Base-by-base conservation (phyloP, 2,888 invertebrate genomes). In the Agriopis leucophaearia region DNA sequence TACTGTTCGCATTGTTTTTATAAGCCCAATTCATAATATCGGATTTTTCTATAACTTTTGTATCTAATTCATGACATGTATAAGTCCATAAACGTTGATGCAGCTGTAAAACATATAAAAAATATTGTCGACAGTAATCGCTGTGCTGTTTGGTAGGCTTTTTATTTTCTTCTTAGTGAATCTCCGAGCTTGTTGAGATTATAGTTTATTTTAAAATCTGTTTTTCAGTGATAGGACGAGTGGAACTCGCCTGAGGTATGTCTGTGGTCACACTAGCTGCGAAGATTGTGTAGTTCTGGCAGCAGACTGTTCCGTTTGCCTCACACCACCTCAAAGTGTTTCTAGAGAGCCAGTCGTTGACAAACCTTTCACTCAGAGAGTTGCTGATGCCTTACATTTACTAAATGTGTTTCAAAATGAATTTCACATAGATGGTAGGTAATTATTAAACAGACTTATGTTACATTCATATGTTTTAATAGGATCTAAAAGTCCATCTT, bases 231-330 rank as follows among this genome's bases (percentile, higher is more conserved):
- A 90, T 72, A 87, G 83, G 66, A 69, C 78, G n/a, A 77, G 74
- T 70, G 86, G 86, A 40, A 65, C 64, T 16, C 85, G 85, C 35
- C 45, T 82, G 64, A 85, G 89, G 76, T 90, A 85, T 70, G 61
- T 75, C 8, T 92, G 92, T 77, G 92, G 92, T n/a, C 92, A 92
- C 71, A 77, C 80, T 18, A 76, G 81, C 62, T 93, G 93, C 80
- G 75, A 80, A n/a, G 74, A 81, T 40, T 93, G 93, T 78, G 78
- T 81, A 58, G 70, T 69, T 40, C 67, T 69, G 62, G 74, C 78
- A 35, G 78, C 76, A 57, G 78, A 77, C 45, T 93, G 92, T 74
- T 74, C 80, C 44, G 73, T 82, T 55, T 93, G 92, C 66, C 67
- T 83, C 35, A 82, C 84, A 66, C 77, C 85, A 66, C 77, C 84